A percentile compares a stretch with the other conserved stretches of the same genome.
Conservation (phyloP, 92 coral and sea anemone genomes). For the Parazoanthus swiftii region DNA sequence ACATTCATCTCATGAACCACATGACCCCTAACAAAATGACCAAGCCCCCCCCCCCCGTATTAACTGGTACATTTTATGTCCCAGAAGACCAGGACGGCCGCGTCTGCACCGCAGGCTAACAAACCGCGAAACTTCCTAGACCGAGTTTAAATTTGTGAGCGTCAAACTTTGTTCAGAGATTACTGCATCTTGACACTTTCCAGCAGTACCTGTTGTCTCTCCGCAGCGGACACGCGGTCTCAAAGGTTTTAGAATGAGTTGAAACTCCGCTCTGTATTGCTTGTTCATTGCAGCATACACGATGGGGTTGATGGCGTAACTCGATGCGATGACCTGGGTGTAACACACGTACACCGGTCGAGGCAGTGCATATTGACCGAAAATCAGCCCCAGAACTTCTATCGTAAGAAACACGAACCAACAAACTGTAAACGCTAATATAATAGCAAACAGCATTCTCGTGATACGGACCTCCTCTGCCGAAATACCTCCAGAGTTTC, state of each 20-base stretch:
- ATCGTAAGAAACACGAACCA: constrained; percentile 3
- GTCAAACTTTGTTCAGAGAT: neutral
- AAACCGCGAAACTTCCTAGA: too few species aligned
- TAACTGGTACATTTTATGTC: too few species aligned
- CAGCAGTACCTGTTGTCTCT: neutral
- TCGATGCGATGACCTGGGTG: constrained; percentile 1
- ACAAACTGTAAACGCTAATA: neutral
- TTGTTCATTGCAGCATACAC: constrained; percentile 6
- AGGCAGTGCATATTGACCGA: neutral
- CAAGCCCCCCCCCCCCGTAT: too few species aligned
- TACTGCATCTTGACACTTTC: neutral
- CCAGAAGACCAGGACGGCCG: too few species aligned
- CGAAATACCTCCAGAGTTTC: neutral
- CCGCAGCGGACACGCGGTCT: neutral
- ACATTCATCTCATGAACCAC: too few species aligned
- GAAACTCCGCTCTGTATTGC: neutral
- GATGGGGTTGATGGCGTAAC: constrained; percentile 1
- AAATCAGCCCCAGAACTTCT: neutral
- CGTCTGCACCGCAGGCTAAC: too few species aligned
- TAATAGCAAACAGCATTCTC: neutral
- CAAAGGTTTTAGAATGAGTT: neutral
- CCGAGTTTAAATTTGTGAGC: neutral
- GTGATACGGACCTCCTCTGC: neutral
- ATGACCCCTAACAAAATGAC: too few species aligned
- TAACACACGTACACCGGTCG: neutral